A percentile compares a stretch with the other conserved stretches of the same genome.
Evolutionary conservation across 2,888 invertebrate species (phyloP).

Genomic region (Arctia plantaginis): DNA sequence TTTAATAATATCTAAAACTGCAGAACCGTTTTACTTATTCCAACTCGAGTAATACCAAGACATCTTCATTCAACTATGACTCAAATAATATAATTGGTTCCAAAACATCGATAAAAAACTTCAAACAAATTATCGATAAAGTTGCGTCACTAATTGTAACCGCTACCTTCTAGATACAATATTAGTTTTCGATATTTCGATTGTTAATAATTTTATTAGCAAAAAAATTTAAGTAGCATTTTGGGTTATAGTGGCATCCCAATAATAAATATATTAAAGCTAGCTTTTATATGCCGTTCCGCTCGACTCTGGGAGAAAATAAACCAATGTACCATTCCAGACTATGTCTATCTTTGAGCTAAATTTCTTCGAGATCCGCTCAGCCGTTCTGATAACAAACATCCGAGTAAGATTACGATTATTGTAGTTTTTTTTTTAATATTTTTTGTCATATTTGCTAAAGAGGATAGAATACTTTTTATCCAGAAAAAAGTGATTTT

Average conservation of each 20-base stretch:
- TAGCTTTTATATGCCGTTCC: neutral
- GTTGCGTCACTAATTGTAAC: constrained; percentile 52
- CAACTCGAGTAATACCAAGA: constrained; percentile 6
- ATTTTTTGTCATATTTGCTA: too few species aligned
- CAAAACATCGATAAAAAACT: constrained; percentile 19
- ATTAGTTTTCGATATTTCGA: constrained; percentile 51
- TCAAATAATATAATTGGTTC: constrained; percentile 17
- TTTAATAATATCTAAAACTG: neutral
- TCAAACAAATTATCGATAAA: constrained; percentile 22
- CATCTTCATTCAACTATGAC: constrained; percentile 34
- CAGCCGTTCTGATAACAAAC: neutral
- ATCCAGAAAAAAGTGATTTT: too few species aligned
- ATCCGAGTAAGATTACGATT: too few species aligned
- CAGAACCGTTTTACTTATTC: neutral
- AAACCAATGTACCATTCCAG: neutral
- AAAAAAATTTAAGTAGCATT: constrained; percentile 35
- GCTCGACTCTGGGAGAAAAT: neutral
- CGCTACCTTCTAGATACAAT: constrained; percentile 50
- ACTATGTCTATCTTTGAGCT: neutral
- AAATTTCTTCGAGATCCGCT: neutral
- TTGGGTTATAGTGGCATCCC: neutral
- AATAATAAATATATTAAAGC: neutral
- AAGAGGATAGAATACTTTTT: too few species aligned
- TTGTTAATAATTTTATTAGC: constrained; percentile 51
- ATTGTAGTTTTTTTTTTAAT: too few species aligned